These are phyloP conservation scores for Lasioglossum villosulum DNA, from an alignment of 2,888 invertebrate genomes.

Conservation along the genomic window DNA sequence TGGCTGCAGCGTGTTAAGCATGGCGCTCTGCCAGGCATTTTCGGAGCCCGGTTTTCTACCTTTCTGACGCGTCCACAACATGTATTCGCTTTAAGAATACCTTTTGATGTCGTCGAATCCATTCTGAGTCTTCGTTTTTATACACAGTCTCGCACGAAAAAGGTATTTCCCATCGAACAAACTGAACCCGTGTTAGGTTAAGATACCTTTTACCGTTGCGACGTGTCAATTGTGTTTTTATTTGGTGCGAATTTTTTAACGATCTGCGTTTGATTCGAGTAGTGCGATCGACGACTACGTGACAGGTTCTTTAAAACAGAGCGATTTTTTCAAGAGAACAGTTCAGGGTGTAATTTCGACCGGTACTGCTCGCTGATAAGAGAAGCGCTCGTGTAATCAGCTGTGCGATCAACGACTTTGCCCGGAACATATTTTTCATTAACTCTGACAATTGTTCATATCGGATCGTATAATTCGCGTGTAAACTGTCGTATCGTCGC, in stretches of 20 bases:
- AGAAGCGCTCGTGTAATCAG: conserved; percentile 39
- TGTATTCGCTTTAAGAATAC: conserved; percentile 58
- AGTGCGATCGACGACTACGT: background rate
- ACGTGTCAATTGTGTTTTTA: conserved; percentile 75
- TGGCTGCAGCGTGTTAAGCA: conserved; percentile 71
- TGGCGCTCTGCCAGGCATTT: conserved; percentile 73
- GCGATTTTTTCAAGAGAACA: background rate
- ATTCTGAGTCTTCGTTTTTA: background rate
- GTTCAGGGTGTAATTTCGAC: background rate
- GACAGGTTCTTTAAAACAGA: background rate
- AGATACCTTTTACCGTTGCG: conserved; percentile 55
- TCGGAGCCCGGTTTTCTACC: conserved; percentile 43
- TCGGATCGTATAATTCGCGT: background rate
- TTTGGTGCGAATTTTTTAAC: background rate
- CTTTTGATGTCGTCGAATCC: background rate
- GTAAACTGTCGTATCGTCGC: background rate
- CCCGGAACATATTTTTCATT: conserved; percentile 40
- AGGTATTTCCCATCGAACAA: conserved; percentile 40
- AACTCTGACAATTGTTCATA: background rate
- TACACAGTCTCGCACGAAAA: conserved; percentile 14
- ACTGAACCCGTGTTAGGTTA: conserved; percentile 51
- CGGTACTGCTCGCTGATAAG: conserved; percentile 19
- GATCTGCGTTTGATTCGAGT: background rate
- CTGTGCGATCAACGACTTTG: background rate
- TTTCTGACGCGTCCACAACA: conserved; percentile 64